Evolutionary conservation across 2,888 invertebrate genomes (phyloP), one percentile per base, ranked within the genome.

Genomic region (Lordiphosa andalusiaca): DNA sequence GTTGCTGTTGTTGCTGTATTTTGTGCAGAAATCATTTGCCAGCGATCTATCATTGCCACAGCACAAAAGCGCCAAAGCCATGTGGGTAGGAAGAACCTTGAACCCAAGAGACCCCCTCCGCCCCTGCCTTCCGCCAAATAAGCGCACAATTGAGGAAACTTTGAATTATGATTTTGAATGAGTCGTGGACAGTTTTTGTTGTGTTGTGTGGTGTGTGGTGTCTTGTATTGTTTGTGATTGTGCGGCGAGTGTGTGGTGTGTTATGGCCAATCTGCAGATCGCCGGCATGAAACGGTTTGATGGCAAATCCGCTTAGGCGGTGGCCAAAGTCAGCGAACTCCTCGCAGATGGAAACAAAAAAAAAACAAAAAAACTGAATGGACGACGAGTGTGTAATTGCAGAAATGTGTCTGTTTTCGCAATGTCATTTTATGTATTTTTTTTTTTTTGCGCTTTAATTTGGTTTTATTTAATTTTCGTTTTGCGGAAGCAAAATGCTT

Each of bases 41-140:
- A 73, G 65, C 66, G 55, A 76, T 81, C 78, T 65, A 76, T 77
- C 76, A 77, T 77, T 77, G 82, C 76, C 82, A 72, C 61, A 25
- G 7, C 16, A 25, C 25, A 25, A 25, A 25, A 25, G 25, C 25
- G 25, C 25, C 25, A 67, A 55, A 56, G 58, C 55, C 72, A 60
- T 62, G 63, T 62, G 39, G 63, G 63, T 63, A 63, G 51, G 50
- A 63, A 76, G 76, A 77, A 77, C 76, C 76, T 77, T 77, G 76
- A 77, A 77, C 76, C 63, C 30, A 30, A 30, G 9, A 72, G 60
- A 38, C 56, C 51, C 60, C 35, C 42, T 19, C 30, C 30, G 9
- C 10, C 23, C 23, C 23, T 23, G 6, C 23, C 23, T 23, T 23
- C 23, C 25, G 25, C 25, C 6, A 25, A 25, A 25, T 25, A 25